Conservation (phyloP, 2,113 vertebrate species). For the Muscicapa adusta region DNA sequence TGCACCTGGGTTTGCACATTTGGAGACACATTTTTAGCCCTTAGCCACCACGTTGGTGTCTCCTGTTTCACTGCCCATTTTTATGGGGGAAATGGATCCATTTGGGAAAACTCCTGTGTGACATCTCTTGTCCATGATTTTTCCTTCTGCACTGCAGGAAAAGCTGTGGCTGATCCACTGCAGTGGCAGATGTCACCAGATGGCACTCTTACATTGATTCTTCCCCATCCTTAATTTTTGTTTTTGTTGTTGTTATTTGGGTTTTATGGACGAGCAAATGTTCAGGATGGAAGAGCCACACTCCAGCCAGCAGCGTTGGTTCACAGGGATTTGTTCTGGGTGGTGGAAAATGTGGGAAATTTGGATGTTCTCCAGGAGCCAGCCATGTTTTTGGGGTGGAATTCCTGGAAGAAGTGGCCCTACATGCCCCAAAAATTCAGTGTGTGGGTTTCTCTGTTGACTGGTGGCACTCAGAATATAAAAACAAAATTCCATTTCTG, state of each 20-base stretch:
- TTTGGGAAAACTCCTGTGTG: background rate
- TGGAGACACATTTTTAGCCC: background rate
- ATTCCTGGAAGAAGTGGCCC: background rate
- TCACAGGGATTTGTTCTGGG: background rate
- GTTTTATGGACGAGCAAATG: background rate
- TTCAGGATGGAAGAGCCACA: background rate
- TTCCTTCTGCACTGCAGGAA: background rate
- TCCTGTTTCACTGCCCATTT: background rate
- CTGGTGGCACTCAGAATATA: background rate
- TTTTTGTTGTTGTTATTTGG: background rate
- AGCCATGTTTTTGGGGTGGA: background rate
- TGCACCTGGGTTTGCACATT: background rate
- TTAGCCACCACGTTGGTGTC: background rate
- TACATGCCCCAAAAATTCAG: background rate
- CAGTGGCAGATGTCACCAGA: slow-evolving; percentile 45
- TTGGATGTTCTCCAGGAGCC: background rate
- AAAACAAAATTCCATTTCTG: background rate
- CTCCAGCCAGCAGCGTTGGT: background rate
- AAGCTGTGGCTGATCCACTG: background rate
- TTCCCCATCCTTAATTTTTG: background rate
- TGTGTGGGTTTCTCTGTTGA: background rate
- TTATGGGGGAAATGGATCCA: background rate
- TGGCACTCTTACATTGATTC: slow-evolving; percentile 49
- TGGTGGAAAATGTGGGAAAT: background rate
- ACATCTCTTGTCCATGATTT: background rate